Evolutionary conservation across 2,888 invertebrate genomes (phyloP).

Genomic region (Octodonta nipae): DNA sequence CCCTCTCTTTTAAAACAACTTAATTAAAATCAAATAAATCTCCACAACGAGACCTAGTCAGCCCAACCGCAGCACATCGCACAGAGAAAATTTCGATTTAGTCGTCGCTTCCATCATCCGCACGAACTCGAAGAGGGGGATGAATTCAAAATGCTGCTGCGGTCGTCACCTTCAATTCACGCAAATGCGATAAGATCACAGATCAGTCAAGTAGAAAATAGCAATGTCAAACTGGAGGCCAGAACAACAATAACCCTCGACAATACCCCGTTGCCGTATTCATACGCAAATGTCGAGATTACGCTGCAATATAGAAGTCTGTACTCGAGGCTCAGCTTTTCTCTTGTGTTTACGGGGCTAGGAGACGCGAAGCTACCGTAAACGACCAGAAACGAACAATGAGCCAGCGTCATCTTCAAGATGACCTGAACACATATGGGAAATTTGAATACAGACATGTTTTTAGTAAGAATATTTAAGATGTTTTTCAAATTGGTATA

Average conservation of each 20-base stretch:
- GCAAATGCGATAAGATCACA: conserved; percentile 30
- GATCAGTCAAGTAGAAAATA: conserved; percentile 37
- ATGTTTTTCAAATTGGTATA: too few relatives aligned
- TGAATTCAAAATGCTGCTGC: too few relatives aligned
- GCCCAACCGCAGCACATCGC: too few relatives aligned
- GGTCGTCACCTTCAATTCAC: conserved; percentile 2
- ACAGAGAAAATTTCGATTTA: not conserved
- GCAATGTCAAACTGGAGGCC: conserved; percentile 35
- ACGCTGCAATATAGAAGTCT: not conserved
- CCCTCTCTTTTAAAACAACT: conserved; percentile 1
- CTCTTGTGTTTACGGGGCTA: too few relatives aligned
- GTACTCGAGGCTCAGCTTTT: too few relatives aligned
- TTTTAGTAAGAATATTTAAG: too few relatives aligned
- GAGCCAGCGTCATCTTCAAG: conserved; percentile 1
- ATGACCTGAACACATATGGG: not conserved
- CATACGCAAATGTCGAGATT: conserved; percentile 2
- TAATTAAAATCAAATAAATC: conserved; percentile 1
- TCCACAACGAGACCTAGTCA: not conserved
- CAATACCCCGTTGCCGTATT: conserved; percentile 23
- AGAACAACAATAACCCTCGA: conserved; percentile 31
- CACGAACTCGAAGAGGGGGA: conserved; percentile 1
- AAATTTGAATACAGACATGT: conserved; percentile 2
- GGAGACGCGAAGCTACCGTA: too few relatives aligned
- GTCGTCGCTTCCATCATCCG: too few relatives aligned
- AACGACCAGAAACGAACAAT: too few relatives aligned